Evolutionary conservation across 2,113 vertebrate species (phyloP), one percentile per base, ranked within the genome.

Genomic region (Chauna torquata): DNA sequence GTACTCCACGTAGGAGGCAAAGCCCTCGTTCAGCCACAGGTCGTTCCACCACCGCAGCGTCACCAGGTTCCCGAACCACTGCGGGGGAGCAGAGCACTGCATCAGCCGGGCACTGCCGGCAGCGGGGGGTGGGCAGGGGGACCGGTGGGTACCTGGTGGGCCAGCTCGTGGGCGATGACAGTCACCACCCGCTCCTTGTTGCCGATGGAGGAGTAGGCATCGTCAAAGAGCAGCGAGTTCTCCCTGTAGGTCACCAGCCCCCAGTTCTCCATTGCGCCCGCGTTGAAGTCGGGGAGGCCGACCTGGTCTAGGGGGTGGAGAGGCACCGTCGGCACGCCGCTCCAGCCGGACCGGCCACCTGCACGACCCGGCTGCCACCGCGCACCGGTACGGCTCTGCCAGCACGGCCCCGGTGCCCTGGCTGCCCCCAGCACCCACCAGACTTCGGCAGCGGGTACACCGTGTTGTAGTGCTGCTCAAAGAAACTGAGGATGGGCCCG

Each of bases 261-360:
- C 99, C 99, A 99, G 98, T 99, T 99, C 97, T 99, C 99, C 99
- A 99, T 99, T 1, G 99, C 99, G 0, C 99, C 99, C 1, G 99
- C 99, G 0, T 98, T 98, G 94, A 99, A 99, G 96, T 99, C 99
- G 0, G 99, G 99, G 88, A 99, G 97, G 28, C 96, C 99, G 0
- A 99, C 98, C 98, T 99, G 99, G 97, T 99, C 99, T 99, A 93
- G 30, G 75, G 82, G 28, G 40, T 2, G 20, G 38, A 75, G 44
- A 49, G 58, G 34, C 16, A 3, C 13, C 4, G 0, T 89, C 58
- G 57, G 58, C 2, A 2, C 3, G 4, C 25, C 0, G 3, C 72
- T 49, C 13, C 32, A 34, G 15, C 42, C 1, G 7, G 30, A 23
- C 50, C 11, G 6, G 27, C 54, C 1, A 2, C 16, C 25, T 16